Percentiles rank a stretch among this genome's conserved stretches.
Evolutionary conservation across 2,797 vertebrate genomes (phyloP).

Genomic region (Macroramphosus scolopax): DNA sequence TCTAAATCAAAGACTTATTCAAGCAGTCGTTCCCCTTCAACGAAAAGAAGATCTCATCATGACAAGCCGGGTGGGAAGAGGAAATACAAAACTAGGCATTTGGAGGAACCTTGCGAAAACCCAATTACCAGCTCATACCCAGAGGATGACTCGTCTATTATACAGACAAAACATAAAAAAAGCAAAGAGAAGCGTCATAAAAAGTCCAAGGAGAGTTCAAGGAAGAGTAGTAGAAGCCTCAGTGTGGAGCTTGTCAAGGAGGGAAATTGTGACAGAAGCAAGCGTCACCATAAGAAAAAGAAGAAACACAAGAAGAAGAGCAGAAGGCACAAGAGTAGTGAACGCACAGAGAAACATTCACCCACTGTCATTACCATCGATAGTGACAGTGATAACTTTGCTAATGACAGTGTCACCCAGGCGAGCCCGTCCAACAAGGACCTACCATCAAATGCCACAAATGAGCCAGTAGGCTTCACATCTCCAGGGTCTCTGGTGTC

Average conservation of each 20-base stretch:
- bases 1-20: slow-evolving; percentile 60
- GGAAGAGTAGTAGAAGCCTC: slow-evolving; percentile 78
- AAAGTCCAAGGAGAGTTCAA: slow-evolving; percentile 73
- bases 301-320: slow-evolving; percentile 91
- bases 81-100: slow-evolving; percentile 90
- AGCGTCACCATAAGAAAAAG: slow-evolving; percentile 86
- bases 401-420: slow-evolving; percentile 19
- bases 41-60: slow-evolving; percentile 39
- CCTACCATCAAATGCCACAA: background rate
- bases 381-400: slow-evolving; percentile 63
- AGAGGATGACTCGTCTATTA: background rate
- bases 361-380: slow-evolving; percentile 83
- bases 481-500: slow-evolving; percentile 16
- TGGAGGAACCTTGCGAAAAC: slow-evolving; percentile 76
- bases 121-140: slow-evolving; percentile 24
- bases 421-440: slow-evolving; percentile 14
- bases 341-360: slow-evolving; percentile 52
- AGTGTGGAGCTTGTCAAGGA: slow-evolving; percentile 85
- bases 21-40: slow-evolving; percentile 56
- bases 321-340: slow-evolving; percentile 72
- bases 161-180: slow-evolving; percentile 65
- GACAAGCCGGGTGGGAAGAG: slow-evolving; percentile 85
- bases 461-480: slow-evolving; percentile 22
- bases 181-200: slow-evolving; percentile 70
- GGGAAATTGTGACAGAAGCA: slow-evolving; percentile 74